Percentiles rank a stretch among this genome's conserved stretches.
These are phyloP conservation scores for Pseudobourletiella spinata DNA, from an alignment of 1,140 invertebrate species.

Conservation along the genomic window DNA sequence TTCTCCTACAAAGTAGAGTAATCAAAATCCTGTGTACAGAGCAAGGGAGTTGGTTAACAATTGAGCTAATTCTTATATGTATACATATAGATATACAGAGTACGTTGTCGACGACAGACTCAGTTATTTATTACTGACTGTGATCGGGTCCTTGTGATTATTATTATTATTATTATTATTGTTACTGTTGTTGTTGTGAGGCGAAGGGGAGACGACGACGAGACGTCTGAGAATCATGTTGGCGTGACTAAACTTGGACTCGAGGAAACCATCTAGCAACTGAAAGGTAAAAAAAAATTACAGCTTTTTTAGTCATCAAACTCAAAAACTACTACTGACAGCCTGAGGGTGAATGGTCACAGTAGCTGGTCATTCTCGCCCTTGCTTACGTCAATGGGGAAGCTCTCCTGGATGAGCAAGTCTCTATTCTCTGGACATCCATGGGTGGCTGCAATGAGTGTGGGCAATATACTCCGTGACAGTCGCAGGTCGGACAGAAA, in stretches of 20 bases:
- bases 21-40: too few relatives aligned
- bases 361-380: neutral
- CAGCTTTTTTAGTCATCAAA: too few relatives aligned
- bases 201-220: neutral
- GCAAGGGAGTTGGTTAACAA: too few relatives aligned
- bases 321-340: neutral
- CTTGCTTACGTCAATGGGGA: slow-evolving; percentile 36
- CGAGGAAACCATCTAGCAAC: slow-evolving; percentile 1
- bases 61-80: too few relatives aligned
- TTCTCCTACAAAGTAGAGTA: too few relatives aligned
- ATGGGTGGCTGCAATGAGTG: slow-evolving; percentile 68
- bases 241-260: slow-evolving; percentile 3
- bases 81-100: too few relatives aligned
- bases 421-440: slow-evolving; percentile 57
- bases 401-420: slow-evolving; percentile 69
- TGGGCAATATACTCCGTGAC: slow-evolving; percentile 72
- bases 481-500: slow-evolving; percentile 73
- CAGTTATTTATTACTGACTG: too few relatives aligned
- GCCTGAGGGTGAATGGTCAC: too few relatives aligned
- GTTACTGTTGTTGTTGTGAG: neutral
- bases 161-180: neutral
- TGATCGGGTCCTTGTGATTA: too few relatives aligned
- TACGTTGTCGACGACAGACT: too few relatives aligned
- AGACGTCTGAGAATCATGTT: slow-evolving; percentile 6
- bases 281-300: neutral